A percentile compares a stretch with the other conserved stretches of the same genome.
Conservation (phyloP, 2,113 vertebrate genomes). For the Smithornis capensis region DNA sequence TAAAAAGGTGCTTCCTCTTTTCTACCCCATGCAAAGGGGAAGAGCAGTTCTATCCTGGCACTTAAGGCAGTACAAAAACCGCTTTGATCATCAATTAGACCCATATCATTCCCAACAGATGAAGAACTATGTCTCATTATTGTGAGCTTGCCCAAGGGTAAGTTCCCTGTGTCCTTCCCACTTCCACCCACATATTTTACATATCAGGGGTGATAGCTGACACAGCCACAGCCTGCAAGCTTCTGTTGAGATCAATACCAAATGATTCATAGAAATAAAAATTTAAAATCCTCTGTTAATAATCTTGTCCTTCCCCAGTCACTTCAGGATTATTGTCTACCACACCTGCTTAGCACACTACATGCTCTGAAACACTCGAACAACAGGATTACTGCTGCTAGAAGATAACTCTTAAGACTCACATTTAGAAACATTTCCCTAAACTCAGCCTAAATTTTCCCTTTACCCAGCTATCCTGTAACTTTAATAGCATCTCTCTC, state of each 20-base stretch:
- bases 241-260: conserved; percentile 17
- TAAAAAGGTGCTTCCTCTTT: not conserved
- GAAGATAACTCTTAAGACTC: not conserved
- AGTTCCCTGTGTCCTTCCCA: conserved; percentile 39
- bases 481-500: not conserved
- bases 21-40: not conserved
- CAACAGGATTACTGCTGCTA: not conserved
- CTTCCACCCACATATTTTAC: conserved; percentile 44
- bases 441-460: conserved; percentile 32
- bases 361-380: not conserved
- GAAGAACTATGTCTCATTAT: conserved; percentile 48
- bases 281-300: conserved; percentile 16
- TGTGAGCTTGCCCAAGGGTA: conserved; percentile 35
- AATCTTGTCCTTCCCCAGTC: not conserved
- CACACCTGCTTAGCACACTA: not conserved
- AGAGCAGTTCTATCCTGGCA: not conserved
- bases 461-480: conserved; percentile 4
- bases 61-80: not conserved
- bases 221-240: not conserved
- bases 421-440: not conserved
- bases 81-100: conserved; percentile 54
- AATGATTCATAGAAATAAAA: conserved; percentile 39
- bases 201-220: not conserved
- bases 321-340: not conserved
- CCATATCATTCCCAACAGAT: conserved; percentile 38